These are phyloP conservation scores for Drosophila kurseongensis DNA, from an alignment of 1,140 invertebrate genomes.

Conservation along the genomic window DNA sequence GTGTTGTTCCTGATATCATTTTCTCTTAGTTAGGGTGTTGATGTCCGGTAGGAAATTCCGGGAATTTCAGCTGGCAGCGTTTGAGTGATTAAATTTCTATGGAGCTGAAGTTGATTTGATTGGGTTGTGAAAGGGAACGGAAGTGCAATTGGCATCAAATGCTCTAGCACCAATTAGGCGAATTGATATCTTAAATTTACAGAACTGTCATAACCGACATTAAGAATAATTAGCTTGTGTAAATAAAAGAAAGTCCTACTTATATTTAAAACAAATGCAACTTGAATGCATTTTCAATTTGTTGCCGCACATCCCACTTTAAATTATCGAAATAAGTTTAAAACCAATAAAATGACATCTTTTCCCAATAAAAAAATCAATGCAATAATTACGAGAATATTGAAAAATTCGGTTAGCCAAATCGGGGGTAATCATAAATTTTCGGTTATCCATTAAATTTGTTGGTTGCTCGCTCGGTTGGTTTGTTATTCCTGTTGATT, in stretches of 20 bases:
- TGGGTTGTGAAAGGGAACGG: background rate
- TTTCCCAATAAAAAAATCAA: constrained; percentile 1
- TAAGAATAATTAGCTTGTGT: no score
- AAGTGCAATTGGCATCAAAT: constrained; percentile 1
- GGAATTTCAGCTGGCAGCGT: constrained; percentile 3
- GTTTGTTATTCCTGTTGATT: constrained; percentile 48
- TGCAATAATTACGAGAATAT: constrained; percentile 2
- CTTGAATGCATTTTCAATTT: no score
- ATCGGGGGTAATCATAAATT: constrained; percentile 41
- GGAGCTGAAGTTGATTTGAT: constrained; percentile 11
- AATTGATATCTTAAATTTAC: background rate
- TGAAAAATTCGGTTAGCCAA: constrained; percentile 14
- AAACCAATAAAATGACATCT: background rate
- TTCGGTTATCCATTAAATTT: constrained; percentile 49
- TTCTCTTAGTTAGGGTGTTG: constrained; percentile 17
- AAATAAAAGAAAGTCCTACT: no score
- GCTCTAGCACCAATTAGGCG: background rate
- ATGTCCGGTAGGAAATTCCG: constrained; percentile 4
- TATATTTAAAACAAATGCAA: background rate
- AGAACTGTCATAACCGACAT: no score
- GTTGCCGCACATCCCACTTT: background rate
- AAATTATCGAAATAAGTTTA: background rate
- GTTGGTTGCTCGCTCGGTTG: constrained; percentile 25
- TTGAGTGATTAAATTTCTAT: constrained; percentile 24
- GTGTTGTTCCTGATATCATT: constrained; percentile 29